These are phyloP conservation scores for Puma concolor DNA, from an alignment of 2,113 vertebrate genomes.

Conservation along the genomic window DNA sequence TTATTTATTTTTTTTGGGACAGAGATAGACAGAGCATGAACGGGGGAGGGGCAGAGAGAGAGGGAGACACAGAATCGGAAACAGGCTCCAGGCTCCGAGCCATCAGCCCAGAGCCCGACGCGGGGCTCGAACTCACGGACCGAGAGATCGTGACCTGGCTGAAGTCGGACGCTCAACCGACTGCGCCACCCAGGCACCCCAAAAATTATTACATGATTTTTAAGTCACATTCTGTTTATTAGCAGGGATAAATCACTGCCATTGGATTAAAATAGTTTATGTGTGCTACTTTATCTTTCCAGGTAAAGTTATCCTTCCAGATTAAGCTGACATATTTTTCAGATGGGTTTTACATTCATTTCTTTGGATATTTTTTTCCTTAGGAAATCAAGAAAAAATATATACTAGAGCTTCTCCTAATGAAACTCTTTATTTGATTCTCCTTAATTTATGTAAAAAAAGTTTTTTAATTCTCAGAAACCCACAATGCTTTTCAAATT, in stretches of 20 bases:
- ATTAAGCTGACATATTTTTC: slow-evolving; percentile 31
- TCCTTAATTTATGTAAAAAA: slow-evolving; percentile 32
- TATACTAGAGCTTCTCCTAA: neutral
- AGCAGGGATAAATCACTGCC: neutral
- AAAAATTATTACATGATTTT: neutral
- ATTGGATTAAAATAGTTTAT: neutral
- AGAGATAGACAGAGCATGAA: too few relatives aligned
- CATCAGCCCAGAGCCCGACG: too few relatives aligned
- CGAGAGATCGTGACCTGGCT: too few relatives aligned
- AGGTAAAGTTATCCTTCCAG: slow-evolving; percentile 8
- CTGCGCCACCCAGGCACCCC: too few relatives aligned
- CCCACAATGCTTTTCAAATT: slow-evolving; percentile 8
- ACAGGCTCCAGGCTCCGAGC: too few relatives aligned
- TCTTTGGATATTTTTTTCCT: slow-evolving; percentile 15
- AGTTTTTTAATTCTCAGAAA: neutral
- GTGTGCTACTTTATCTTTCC: neutral
- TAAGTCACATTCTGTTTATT: neutral
- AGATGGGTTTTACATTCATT: slow-evolving; percentile 13
- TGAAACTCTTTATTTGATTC: slow-evolving; percentile 1
- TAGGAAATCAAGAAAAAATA: slow-evolving; percentile 33
- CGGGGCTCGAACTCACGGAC: too few relatives aligned
- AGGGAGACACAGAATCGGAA: too few relatives aligned
- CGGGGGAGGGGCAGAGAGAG: too few relatives aligned
- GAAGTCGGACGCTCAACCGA: too few relatives aligned
- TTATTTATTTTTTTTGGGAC: too few relatives aligned